A percentile compares a stretch with the other conserved stretches of the same genome.
phyloP scores from a whole-genome alignment of 2,113 vertebrate genomes.

The Catharus minimus region DNA sequence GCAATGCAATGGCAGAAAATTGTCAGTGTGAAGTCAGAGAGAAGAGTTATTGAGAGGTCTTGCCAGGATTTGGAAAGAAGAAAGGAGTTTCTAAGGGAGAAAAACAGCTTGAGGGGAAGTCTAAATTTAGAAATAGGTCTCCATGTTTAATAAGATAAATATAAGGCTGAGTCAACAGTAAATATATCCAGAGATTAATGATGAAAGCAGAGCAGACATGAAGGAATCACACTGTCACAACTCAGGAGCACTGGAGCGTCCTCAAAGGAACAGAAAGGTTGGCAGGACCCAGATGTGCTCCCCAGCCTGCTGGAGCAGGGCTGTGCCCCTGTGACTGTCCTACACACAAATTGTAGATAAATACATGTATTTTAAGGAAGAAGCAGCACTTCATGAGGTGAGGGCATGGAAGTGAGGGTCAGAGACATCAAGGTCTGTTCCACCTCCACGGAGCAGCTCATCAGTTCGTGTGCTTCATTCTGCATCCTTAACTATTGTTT shows the following conservation, averaged over 20 bases:
- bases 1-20: background rate
- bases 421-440: background rate
- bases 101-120: conserved; percentile 18
- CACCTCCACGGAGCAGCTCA: background rate
- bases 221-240: background rate
- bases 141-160: conserved; percentile 2
- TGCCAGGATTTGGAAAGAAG: background rate
- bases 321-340: background rate
- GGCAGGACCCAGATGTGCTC: background rate
- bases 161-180: conserved; percentile 31
- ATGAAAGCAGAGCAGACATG: background rate
- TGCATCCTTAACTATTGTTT: background rate
- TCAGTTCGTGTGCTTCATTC: background rate
- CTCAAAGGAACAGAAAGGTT: background rate
- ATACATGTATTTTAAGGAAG: background rate
- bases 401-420: background rate
- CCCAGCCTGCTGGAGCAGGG: background rate
- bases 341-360: background rate
- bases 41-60: background rate
- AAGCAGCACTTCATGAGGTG: background rate
- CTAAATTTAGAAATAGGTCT: conserved; percentile 39
- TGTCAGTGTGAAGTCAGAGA: background rate
- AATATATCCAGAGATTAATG: conserved; percentile 25
- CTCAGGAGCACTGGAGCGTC: background rate
- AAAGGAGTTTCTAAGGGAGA: background rate